Percentiles rank a stretch among this genome's conserved stretches.
These are phyloP conservation scores for Collichthys lucidus DNA, from an alignment of 2,113 vertebrate species.

Conservation along the genomic window DNA sequence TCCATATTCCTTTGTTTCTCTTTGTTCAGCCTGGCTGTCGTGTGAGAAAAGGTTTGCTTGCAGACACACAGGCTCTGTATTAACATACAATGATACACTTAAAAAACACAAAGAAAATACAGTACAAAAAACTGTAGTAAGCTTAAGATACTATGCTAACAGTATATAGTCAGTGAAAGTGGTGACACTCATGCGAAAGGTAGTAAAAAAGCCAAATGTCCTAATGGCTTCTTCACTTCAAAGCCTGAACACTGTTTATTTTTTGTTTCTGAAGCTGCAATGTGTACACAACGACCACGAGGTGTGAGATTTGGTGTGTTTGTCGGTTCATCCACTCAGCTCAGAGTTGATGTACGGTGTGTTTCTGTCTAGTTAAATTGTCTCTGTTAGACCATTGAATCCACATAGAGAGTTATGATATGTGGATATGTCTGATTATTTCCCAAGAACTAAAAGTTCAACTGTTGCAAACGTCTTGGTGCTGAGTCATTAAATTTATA, in stretches of 20 bases:
- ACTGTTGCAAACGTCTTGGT: not conserved
- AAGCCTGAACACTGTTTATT: not conserved
- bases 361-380: not conserved
- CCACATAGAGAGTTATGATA: not conserved
- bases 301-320: not conserved
- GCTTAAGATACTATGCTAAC: not conserved
- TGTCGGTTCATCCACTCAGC: not conserved
- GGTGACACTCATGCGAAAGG: not conserved
- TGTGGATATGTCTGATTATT: too few species aligned
- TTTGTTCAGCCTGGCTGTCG: conserved; percentile 1
- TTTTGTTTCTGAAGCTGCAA: not conserved
- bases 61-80: not conserved
- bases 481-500: not conserved
- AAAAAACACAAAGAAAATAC: not conserved
- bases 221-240: too few species aligned
- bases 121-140: not conserved
- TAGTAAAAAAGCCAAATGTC: not conserved
- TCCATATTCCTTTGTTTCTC: conserved; percentile 29
- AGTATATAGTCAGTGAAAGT: not conserved
- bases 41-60: conserved; percentile 1
- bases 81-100: not conserved
- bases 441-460: too few species aligned
- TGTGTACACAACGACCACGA: not conserved
- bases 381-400: not conserved
- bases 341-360: not conserved